phyloP scores from a whole-genome alignment of 2,888 invertebrate species.

The Aproaerema taeniolella region DNA sequence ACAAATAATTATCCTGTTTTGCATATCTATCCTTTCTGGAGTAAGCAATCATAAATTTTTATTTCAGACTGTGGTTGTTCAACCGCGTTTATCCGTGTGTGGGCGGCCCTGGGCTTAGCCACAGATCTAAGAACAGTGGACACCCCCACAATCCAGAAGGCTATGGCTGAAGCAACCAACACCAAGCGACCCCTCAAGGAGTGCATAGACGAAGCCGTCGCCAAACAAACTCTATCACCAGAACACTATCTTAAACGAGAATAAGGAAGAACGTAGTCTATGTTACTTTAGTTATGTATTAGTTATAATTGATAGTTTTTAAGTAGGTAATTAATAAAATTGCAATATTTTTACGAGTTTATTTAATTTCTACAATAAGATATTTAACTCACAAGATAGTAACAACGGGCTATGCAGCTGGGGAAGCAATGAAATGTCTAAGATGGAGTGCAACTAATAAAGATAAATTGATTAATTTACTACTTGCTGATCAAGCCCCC shows the following conservation, averaged over 20 bases:
- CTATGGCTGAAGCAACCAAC: constrained; percentile 77
- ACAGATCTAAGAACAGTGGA: constrained; percentile 80
- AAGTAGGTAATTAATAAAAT: too few species aligned
- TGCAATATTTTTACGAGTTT: too few species aligned
- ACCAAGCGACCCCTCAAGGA: constrained; percentile 73
- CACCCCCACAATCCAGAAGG: constrained; percentile 78
- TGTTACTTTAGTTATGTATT: too few species aligned
- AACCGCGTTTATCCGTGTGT: constrained; percentile 82
- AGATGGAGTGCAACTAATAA: constrained; percentile 14
- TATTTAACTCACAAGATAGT: too few species aligned
- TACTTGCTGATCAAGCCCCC: constrained; percentile 22
- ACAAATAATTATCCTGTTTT: too few species aligned
- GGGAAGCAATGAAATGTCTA: too few species aligned
- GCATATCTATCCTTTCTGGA: too few species aligned
- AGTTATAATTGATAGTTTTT: too few species aligned
- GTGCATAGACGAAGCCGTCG: constrained; percentile 73
- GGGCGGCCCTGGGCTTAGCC: constrained; percentile 82
- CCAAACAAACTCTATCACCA: constrained; percentile 48
- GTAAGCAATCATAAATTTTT: too few species aligned
- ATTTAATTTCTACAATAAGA: too few species aligned
- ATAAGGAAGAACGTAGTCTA: constrained; percentile 22
- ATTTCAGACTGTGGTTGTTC: constrained; percentile 76
- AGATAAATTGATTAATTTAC: background rate
- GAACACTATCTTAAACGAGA: constrained; percentile 69
- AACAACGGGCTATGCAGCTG: too few species aligned